Evolutionary conservation across 1,140 invertebrate species (phyloP).

Genomic region (Sitobion miscanthi): DNA sequence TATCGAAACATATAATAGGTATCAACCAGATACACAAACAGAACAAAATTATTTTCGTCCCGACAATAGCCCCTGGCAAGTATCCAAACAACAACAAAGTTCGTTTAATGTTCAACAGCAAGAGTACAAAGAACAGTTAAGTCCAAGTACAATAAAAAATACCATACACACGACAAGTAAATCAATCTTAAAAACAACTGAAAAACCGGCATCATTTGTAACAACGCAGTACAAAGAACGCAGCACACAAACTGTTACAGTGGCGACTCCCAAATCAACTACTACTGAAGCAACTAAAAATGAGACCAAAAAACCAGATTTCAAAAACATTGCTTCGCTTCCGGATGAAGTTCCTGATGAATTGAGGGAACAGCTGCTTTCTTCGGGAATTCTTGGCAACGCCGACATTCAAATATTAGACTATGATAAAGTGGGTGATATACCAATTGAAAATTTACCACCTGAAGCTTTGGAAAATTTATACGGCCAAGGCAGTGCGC

Average conservation of each 20-base stretch:
- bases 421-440: conserved; percentile 87
- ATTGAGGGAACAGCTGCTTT: conserved; percentile 79
- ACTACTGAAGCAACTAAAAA: conserved; percentile 33
- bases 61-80: conserved; percentile 36
- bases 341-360: conserved; percentile 88
- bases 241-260: conserved; percentile 2
- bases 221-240: conserved; percentile 35
- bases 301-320: conserved; percentile 62
- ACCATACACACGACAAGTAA: conserved; percentile 31
- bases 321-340: conserved; percentile 68
- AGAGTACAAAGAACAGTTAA: conserved; percentile 17
- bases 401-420: conserved; percentile 85
- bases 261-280: neutral
- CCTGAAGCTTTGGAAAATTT: conserved; percentile 85
- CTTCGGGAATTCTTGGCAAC: conserved; percentile 83
- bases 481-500: conserved; percentile 69
- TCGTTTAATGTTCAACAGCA: neutral
- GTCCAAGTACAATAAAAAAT: conserved; percentile 39
- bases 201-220: conserved; percentile 31
- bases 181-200: conserved; percentile 34
- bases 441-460: conserved; percentile 80
- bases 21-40: conserved; percentile 27
- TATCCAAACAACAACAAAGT: neutral
- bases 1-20: neutral
- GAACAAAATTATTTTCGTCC: conserved; percentile 36